Evolutionary conservation across 1,140 invertebrate genomes (phyloP), one percentile per base, ranked within the genome.

Genomic region (Stenopsyche tienmushanensis): DNA sequence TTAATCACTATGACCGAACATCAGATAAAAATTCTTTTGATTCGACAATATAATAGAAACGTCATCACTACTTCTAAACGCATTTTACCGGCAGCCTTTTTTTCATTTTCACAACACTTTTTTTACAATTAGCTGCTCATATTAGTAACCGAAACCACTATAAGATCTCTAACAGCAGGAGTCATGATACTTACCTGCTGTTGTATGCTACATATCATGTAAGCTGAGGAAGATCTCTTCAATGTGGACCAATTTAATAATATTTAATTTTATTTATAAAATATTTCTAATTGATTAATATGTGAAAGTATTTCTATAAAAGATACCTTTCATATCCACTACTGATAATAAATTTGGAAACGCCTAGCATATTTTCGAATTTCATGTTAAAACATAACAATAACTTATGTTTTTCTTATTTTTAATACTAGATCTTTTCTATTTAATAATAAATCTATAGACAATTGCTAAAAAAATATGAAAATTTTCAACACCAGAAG

Each of bases 281-380:
- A 57, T 65, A 57, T 54, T 25, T 49, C 63, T 65, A 65, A 65
- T 65, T 57, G 63, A 54, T 65, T 55, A 64, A 64, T 64, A 64
- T 54, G 62, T 53, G 29, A 39, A 47, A 39, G 52, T 58, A 65
- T 65, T 54, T 65, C 57, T 58, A 65, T n/a, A 57, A 65, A 47
- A 24, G 52, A 29, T 42, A 45, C 62, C 52, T 34, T 20, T 20
- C 34, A 45, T 29, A 21, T 52, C n/a, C n/a, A n/a, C n/a, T n/a
- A n/a, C n/a, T n/a, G n/a, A n/a, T n/a, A n/a, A n/a, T n/a, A n/a
- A n/a, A n/a, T n/a, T n/a, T n/a, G n/a, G n/a, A n/a, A n/a, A n/a
- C n/a, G n/a, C n/a, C n/a, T n/a, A n/a, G n/a, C n/a, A n/a, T n/a
- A n/a, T n/a, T n/a, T n/a, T n/a, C n/a, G n/a, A n/a, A n/a, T n/a